Conservation (phyloP, 2,888 invertebrate genomes). For the Philaethria dido region DNA sequence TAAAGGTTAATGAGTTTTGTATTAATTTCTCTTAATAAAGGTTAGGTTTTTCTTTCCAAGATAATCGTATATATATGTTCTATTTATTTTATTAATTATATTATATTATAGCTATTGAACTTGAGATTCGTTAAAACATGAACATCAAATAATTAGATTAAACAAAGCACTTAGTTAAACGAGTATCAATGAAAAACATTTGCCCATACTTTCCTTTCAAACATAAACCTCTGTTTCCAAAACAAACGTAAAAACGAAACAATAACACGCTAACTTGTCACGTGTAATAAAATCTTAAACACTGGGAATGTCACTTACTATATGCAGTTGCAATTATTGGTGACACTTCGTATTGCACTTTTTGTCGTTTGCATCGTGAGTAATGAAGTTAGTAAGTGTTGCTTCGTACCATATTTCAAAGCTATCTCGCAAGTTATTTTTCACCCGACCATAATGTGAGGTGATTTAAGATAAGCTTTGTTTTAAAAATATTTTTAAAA, state of each 20-base stretch:
- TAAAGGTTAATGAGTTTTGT: too few relatives aligned
- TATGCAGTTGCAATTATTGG: slow-evolving; percentile 1
- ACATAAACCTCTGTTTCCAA: too few relatives aligned
- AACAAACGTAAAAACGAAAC: not conserved
- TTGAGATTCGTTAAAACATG: too few relatives aligned
- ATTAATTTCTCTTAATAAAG: too few relatives aligned
- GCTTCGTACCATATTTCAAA: slow-evolving; percentile 28
- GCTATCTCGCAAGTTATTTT: slow-evolving; percentile 25
- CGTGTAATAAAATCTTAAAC: not conserved
- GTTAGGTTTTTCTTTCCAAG: too few relatives aligned
- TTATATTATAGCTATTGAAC: too few relatives aligned
- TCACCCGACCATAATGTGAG: slow-evolving; percentile 7
- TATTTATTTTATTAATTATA: too few relatives aligned
- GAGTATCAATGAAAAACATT: too few relatives aligned
- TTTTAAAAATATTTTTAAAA: not conserved
- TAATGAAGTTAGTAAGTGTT: slow-evolving; percentile 32
- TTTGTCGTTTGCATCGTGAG: slow-evolving; percentile 19
- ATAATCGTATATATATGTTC: too few relatives aligned
- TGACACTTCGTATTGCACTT: slow-evolving; percentile 13
- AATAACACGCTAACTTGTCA: not conserved
- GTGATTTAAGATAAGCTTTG: slow-evolving; percentile 7
- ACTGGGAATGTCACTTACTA: not conserved
- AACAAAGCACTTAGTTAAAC: too few relatives aligned
- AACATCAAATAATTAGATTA: too few relatives aligned
- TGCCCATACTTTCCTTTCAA: too few relatives aligned